These are phyloP conservation scores for Napeogenes inachia DNA, from an alignment of 2,888 invertebrate genomes.

Conservation along the genomic window DNA sequence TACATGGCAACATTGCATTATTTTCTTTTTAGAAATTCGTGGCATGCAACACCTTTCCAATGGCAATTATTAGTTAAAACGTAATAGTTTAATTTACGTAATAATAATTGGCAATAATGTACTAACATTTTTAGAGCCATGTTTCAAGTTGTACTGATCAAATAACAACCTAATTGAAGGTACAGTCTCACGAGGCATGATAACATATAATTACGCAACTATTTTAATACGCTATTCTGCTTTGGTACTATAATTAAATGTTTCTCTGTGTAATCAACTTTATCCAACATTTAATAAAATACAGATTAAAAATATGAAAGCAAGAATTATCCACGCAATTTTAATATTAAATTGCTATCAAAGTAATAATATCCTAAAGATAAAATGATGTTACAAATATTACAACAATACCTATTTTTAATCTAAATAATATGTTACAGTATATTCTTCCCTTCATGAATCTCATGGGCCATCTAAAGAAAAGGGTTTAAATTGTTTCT, in stretches of 20 bases:
- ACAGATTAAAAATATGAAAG: constrained; percentile 4
- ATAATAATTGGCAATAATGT: not conserved
- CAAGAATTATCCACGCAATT: constrained; percentile 31
- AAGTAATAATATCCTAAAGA: constrained; percentile 3
- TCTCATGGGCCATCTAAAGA: constrained; percentile 48
- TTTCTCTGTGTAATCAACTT: constrained; percentile 2
- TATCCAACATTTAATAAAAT: not conserved
- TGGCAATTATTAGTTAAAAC: too few species aligned
- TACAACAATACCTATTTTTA: constrained; percentile 27
- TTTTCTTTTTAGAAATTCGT: too few species aligned
- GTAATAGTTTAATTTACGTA: too few species aligned
- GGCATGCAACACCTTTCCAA: too few species aligned
- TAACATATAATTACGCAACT: constrained; percentile 2
- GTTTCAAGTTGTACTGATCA: not conserved
- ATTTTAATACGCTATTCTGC: not conserved
- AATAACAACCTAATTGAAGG: constrained; percentile 5
- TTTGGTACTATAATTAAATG: constrained; percentile 3
- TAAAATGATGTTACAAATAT: constrained; percentile 49
- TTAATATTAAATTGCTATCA: not conserved
- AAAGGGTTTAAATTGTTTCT: constrained; percentile 76
- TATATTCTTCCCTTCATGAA: too few species aligned
- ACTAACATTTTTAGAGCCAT: not conserved
- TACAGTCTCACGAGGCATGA: not conserved
- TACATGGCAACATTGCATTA: not conserved
- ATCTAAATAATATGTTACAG: too few species aligned